These are phyloP conservation scores for Meandrina meandrites DNA, from an alignment of 92 coral and sea anemone genomes.

Conservation along the genomic window DNA sequence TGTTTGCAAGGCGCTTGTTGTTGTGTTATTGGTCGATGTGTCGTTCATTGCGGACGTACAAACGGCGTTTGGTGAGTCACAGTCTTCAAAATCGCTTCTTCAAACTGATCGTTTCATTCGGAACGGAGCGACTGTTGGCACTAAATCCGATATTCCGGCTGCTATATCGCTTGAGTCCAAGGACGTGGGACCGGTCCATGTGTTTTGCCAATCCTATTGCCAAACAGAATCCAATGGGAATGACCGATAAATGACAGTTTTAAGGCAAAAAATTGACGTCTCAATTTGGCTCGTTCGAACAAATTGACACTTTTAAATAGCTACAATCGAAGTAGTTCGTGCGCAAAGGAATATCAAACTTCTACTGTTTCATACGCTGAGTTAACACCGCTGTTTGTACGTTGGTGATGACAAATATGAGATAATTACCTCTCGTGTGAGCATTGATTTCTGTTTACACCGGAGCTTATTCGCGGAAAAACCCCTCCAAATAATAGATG, in stretches of 20 bases:
- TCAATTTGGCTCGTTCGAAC: not conserved
- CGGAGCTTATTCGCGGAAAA: slow-evolving; percentile 27
- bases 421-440: not conserved
- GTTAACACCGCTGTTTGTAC: slow-evolving; percentile 1
- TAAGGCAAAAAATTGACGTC: not conserved
- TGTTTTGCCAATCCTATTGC: not conserved
- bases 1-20: not conserved
- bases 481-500: not conserved
- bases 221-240: not conserved
- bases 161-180: not conserved
- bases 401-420: slow-evolving; percentile 28
- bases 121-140: no score
- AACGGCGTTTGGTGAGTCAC: not conserved
- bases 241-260: slow-evolving; percentile 10
- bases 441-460: slow-evolving; percentile 4
- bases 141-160: not conserved
- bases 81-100: not conserved
- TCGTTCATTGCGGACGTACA: slow-evolving; percentile 46
- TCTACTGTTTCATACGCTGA: not conserved
- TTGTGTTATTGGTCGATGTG: slow-evolving; percentile 32
- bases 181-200: not conserved
- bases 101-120: not conserved
- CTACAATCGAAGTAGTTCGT: not conserved
- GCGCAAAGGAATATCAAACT: not conserved
- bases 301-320: not conserved